These are phyloP conservation scores for Nasonia giraulti DNA, from an alignment of 1,140 invertebrate species.

Conservation along the genomic window DNA sequence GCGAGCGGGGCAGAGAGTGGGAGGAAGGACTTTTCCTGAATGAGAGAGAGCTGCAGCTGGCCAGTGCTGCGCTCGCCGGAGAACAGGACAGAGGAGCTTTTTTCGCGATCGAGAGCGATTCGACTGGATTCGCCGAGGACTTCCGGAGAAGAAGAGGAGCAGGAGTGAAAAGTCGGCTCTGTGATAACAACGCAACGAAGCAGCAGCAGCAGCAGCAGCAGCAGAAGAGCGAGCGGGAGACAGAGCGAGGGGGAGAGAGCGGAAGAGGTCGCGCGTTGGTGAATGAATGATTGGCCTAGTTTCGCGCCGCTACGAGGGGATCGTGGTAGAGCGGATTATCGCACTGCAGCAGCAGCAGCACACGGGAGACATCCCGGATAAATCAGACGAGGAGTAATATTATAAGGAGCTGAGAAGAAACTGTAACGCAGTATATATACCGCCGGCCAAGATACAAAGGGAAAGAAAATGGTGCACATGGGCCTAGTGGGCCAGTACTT, in stretches of 20 bases:
- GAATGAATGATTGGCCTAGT: constrained; percentile 28
- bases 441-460: not conserved
- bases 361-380: not conserved
- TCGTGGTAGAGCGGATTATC: constrained; percentile 15
- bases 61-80: not conserved
- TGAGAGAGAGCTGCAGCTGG: constrained; percentile 20
- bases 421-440: too few species aligned
- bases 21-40: constrained; percentile 34
- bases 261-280: constrained; percentile 8
- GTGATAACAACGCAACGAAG: not conserved
- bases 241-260: constrained; percentile 42
- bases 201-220: not conserved
- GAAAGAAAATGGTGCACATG: constrained; percentile 58
- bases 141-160: not conserved
- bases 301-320: not conserved
- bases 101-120: not conserved
- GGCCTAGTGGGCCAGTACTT: constrained; percentile 60
- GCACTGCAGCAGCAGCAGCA: not conserved
- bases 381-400: not conserved
- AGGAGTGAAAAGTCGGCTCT: not conserved
- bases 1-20: constrained; percentile 4
- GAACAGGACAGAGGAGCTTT: not conserved
- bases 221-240: constrained; percentile 17
- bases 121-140: not conserved
- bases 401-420: too few species aligned